Evolutionary conservation across 2,797 vertebrate species (phyloP), one percentile per base, ranked within the genome.

Genomic region (Malacoraja senta): DNA sequence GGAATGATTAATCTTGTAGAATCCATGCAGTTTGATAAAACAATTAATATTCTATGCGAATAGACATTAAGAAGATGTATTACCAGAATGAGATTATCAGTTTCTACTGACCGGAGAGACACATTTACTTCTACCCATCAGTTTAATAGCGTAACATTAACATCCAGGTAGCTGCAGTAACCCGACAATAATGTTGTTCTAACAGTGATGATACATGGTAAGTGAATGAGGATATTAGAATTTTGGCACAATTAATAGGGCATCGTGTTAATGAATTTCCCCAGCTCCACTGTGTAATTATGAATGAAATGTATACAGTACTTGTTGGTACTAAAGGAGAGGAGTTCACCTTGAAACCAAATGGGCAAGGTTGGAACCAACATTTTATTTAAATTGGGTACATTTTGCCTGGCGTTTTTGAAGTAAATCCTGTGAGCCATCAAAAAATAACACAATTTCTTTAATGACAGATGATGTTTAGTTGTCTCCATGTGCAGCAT

Each of bases 391-490:
- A 68, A 88, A 32, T 21, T 88, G n/a, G n/a, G n/a, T 32, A 35
- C 17, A 65, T 68, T 88, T 86, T 86, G 61, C n/a, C 8, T 26
- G 12, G n/a, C 21, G 61, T 19, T 19, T 63, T 68, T 88, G 84
- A 68, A 68, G n/a, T 88, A 17, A 88, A 88, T 88, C 61, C 63
- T 68, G 15, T 21, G 63, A 35, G 84, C 84, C 84, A 88, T 21
- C 81, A 10, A 32, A 61, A 53, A 88, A 9, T 68, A 32, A 35
- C 63, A 68, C 29, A 15, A 24, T 44, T 88, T 88, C 61, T 88
- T 88, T 88, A 68, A 88, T 68, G 61, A 88, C n/a, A 68, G 68
- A 88, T 8, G 17, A 68, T 68, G 63, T 88, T 68, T 88, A 88
- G 61, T 35, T 88, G 84, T 68, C 32, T 68, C 63, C 35, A 68